These are phyloP conservation scores for Coptotermes formosanus DNA, from an alignment of 1,140 invertebrate species.

Conservation along the genomic window DNA sequence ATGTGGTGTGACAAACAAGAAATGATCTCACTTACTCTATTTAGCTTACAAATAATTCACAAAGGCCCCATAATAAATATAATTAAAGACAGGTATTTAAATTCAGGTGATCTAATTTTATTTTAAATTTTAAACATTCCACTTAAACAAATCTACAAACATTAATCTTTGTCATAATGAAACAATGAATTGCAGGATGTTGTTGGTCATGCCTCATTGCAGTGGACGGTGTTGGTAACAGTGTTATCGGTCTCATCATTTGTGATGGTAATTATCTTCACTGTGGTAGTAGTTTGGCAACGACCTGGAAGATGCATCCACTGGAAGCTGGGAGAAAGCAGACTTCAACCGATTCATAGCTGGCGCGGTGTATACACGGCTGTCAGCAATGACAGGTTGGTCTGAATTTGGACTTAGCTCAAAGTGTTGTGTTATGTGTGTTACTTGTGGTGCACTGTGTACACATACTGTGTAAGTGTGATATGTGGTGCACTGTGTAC, in stretches of 20 bases:
- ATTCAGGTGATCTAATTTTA: too few species aligned
- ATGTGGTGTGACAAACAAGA: too few species aligned
- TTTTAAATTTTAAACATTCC: too few species aligned
- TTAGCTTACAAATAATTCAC: too few species aligned
- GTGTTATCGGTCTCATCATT: slow-evolving; percentile 3
- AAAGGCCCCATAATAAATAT: too few species aligned
- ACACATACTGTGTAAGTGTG: too few species aligned
- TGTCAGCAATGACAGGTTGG: slow-evolving; percentile 19
- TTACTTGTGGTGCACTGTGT: too few species aligned
- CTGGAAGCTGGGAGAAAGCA: background rate
- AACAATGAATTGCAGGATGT: background rate
- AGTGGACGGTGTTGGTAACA: background rate
- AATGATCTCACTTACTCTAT: too few species aligned
- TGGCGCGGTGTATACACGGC: slow-evolving; percentile 19
- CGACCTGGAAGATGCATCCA: background rate
- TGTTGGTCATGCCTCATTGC: slow-evolving; percentile 4
- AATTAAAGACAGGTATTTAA: too few species aligned
- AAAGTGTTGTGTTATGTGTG: slow-evolving; percentile 46
- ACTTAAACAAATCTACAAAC: too few species aligned
- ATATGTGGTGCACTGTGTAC: too few species aligned
- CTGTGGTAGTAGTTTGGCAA: background rate
- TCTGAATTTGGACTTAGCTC: slow-evolving; percentile 54
- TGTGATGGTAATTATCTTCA: background rate
- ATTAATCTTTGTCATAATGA: background rate
- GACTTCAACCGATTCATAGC: slow-evolving; percentile 1